These are phyloP conservation scores for Ctenicera cuprea DNA, from an alignment of 2,888 invertebrate genomes.

Conservation along the genomic window DNA sequence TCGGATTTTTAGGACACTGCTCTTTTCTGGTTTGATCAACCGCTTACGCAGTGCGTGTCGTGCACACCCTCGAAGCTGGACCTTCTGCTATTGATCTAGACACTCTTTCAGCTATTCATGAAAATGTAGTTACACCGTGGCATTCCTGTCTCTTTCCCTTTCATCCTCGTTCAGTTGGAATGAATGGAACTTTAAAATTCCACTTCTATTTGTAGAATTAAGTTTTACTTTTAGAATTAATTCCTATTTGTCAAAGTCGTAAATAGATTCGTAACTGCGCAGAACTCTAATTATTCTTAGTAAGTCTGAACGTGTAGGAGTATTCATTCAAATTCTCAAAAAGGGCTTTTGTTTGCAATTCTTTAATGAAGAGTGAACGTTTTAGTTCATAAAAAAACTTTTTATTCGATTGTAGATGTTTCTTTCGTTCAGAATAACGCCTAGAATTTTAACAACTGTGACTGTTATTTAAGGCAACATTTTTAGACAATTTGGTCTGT, in stretches of 20 bases:
- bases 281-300: background rate
- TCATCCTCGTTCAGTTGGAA: conserved; percentile 14
- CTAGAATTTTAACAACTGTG: background rate
- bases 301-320: background rate
- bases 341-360: background rate
- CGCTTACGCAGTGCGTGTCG: conserved; percentile 57
- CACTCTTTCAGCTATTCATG: conserved; percentile 66
- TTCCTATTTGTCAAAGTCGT: background rate
- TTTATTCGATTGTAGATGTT: background rate
- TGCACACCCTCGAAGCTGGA: conserved; percentile 62
- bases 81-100: conserved; percentile 66
- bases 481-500: background rate
- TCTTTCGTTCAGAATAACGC: background rate
- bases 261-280: background rate
- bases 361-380: background rate
- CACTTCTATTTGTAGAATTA: conserved; percentile 11
- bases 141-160: conserved; percentile 61
- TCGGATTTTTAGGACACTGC: conserved; percentile 16
- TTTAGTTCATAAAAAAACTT: conserved; percentile 1
- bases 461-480: too few species aligned
- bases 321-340: background rate
- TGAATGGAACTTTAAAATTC: conserved; percentile 26
- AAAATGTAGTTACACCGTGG: conserved; percentile 64
- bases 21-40: conserved; percentile 17
- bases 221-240: conserved; percentile 10